phyloP scores from a whole-genome alignment of 2,888 invertebrate species.

The Epistrophe eligans region DNA sequence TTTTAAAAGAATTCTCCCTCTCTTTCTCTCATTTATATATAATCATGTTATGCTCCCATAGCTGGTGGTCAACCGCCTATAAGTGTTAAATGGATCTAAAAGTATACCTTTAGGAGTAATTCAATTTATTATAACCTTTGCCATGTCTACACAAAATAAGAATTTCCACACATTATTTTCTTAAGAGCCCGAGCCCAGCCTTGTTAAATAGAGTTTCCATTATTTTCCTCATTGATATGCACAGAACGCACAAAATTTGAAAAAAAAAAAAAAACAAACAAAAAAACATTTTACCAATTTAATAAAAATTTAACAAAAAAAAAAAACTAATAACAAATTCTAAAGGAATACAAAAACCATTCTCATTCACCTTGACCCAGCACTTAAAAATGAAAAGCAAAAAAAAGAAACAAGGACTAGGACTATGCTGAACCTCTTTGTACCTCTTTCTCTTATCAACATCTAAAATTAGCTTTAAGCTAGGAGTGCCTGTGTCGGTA shows the following conservation, averaged over 20 bases:
- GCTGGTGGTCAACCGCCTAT: neutral
- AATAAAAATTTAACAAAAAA: neutral
- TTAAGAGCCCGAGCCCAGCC: neutral
- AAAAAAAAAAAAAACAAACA: no score
- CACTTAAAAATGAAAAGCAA: neutral
- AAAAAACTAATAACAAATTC: neutral
- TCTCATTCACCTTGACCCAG: slow-evolving; percentile 4
- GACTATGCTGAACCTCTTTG: neutral
- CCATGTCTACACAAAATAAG: neutral
- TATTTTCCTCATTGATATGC: slow-evolving; percentile 5
- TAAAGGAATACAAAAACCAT: neutral
- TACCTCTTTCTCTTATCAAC: neutral
- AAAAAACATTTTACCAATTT: neutral
- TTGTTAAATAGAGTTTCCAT: neutral
- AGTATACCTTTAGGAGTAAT: neutral
- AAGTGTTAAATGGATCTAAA: neutral
- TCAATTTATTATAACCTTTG: neutral
- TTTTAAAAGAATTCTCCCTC: no score
- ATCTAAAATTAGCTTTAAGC: slow-evolving; percentile 29
- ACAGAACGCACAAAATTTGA: neutral
- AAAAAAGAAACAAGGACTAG: neutral
- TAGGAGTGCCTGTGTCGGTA: neutral
- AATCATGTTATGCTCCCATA: neutral
- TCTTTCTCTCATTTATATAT: no score
- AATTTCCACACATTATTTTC: neutral